A percentile compares a stretch with the other conserved stretches of the same genome.
Conservation (phyloP, 1,140 invertebrate genomes). For the Papilio glaucus region DNA sequence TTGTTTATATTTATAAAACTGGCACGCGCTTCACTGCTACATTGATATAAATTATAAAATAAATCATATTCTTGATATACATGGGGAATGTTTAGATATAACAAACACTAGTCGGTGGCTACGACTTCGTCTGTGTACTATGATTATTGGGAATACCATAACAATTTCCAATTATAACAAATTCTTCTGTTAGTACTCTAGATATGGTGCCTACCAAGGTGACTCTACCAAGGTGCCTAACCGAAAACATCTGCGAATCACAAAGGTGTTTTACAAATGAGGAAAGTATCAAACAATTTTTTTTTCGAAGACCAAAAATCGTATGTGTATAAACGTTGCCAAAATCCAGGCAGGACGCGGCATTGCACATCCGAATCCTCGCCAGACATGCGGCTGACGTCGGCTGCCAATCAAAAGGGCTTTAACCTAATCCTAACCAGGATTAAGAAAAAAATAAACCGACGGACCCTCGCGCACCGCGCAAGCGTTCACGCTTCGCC, state of each 20-base stretch:
- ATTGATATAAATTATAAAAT: too few relatives aligned
- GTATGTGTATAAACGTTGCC: conserved; percentile 47
- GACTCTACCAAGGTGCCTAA: not conserved
- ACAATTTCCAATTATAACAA: too few relatives aligned
- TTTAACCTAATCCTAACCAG: conserved; percentile 77
- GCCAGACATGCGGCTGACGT: conserved; percentile 73
- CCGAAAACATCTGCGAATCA: not conserved
- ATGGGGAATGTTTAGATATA: too few relatives aligned
- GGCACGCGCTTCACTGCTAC: too few relatives aligned
- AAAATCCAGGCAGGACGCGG: conserved; percentile 49
- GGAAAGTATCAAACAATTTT: conserved; percentile 1
- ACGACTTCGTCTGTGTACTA: too few relatives aligned
- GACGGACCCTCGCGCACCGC: conserved; percentile 68
- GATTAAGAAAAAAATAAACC: conserved; percentile 81
- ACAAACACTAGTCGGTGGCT: too few relatives aligned
- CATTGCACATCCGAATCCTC: conserved; percentile 57
- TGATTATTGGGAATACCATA: too few relatives aligned
- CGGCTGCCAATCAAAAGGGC: conserved; percentile 81
- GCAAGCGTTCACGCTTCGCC: conserved; percentile 76
- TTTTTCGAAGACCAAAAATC: not conserved
- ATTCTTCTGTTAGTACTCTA: too few relatives aligned
- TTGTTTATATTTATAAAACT: too few relatives aligned
- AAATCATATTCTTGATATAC: too few relatives aligned
- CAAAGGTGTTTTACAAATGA: not conserved
- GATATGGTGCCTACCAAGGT: too few relatives aligned